These are phyloP conservation scores for Temnothorax ravouxi DNA, from an alignment of 2,888 invertebrate genomes.

Conservation along the genomic window DNA sequence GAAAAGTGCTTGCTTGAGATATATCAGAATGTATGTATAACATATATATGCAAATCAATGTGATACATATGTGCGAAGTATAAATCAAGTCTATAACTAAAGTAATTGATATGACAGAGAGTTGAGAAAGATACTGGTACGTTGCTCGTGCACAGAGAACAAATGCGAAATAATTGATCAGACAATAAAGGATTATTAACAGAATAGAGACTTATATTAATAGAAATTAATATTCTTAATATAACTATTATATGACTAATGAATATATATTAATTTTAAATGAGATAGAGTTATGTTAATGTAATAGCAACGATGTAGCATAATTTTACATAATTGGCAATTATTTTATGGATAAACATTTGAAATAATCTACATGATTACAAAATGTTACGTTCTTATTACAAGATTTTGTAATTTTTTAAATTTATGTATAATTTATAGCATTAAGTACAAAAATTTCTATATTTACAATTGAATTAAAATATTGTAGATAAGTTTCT, in stretches of 20 bases:
- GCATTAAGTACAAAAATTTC: neutral
- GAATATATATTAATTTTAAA: neutral
- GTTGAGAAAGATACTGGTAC: neutral
- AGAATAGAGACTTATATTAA: neutral
- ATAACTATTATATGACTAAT: neutral
- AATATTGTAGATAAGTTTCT: neutral
- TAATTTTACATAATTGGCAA: neutral
- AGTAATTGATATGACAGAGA: neutral
- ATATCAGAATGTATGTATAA: no score
- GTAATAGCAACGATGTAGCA: neutral
- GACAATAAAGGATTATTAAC: neutral
- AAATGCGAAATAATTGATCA: neutral
- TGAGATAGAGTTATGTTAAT: neutral
- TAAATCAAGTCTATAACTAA: conserved; percentile 43
- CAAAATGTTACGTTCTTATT: neutral
- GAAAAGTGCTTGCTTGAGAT: no score
- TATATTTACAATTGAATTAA: conserved; percentile 1
- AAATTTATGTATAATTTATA: neutral
- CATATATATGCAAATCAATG: no score
- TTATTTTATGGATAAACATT: neutral
- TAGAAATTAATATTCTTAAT: neutral
- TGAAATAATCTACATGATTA: neutral
- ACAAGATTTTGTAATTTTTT: neutral
- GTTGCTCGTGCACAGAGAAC: neutral
- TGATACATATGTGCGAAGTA: conserved; percentile 1